phyloP scores from a whole-genome alignment of 2,797 vertebrate species.

The Bryconaethiops microstoma region DNA sequence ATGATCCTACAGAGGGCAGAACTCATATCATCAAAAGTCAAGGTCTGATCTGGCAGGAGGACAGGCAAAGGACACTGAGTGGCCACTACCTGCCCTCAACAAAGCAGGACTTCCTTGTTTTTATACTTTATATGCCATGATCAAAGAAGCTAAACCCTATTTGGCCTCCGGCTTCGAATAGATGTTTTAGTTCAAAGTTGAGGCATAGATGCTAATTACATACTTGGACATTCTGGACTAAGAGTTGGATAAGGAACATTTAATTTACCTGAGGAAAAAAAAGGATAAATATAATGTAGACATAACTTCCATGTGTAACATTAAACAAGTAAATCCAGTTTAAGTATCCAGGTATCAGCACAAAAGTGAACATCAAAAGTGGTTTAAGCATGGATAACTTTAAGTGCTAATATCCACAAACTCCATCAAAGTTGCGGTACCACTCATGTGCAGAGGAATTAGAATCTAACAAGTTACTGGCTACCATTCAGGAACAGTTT shows the following conservation, averaged over 20 bases:
- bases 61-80: conserved; percentile 13
- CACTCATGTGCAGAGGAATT: too few species aligned
- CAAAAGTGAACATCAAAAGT: background rate
- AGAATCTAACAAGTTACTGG: background rate
- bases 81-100: conserved; percentile 21
- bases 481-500: background rate
- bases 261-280: conserved; percentile 10
- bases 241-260: conserved; percentile 39
- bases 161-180: conserved; percentile 33
- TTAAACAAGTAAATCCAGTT: background rate
- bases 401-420: conserved; percentile 7
- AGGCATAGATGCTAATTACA: conserved; percentile 41
- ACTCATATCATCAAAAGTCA: conserved; percentile 27
- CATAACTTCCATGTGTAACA: conserved; percentile 19
- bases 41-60: background rate
- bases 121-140: conserved; percentile 24
- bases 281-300: conserved; percentile 40
- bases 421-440: background rate
- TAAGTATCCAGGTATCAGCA: background rate
- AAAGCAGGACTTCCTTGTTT: conserved; percentile 30
- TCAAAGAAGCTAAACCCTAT: conserved; percentile 37
- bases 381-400: background rate
- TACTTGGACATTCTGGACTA: conserved; percentile 14
- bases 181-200: conserved; percentile 31
- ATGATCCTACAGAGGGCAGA: conserved; percentile 23